Evolutionary conservation across 2,797 vertebrate species (phyloP).

Genomic region (Glossophaga mutica): DNA sequence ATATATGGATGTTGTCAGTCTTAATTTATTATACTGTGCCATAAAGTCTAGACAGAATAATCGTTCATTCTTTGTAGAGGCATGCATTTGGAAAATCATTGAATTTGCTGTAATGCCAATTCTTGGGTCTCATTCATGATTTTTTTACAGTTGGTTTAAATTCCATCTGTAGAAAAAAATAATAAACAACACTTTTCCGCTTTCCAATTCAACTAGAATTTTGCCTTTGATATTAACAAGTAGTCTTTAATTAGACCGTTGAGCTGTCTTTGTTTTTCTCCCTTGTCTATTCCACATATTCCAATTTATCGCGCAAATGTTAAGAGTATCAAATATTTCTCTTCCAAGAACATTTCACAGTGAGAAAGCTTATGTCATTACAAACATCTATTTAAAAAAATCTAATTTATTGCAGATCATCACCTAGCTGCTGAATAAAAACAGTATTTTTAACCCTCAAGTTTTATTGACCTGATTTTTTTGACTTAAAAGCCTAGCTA

Average conservation of each 20-base stretch:
- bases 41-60: conserved; percentile 61
- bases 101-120: conserved; percentile 46
- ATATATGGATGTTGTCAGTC: conserved; percentile 43
- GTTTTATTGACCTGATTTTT: conserved; percentile 32
- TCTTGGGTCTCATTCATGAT: conserved; percentile 45
- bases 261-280: not conserved
- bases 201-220: not conserved
- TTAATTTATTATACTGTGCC: conserved; percentile 66
- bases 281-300: not conserved
- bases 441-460: not conserved
- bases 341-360: not conserved
- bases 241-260: not conserved
- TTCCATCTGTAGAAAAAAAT: conserved; percentile 24
- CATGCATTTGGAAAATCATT: conserved; percentile 62
- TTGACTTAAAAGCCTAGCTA: conserved; percentile 8
- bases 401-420: not conserved
- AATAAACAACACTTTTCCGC: not conserved
- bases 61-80: conserved; percentile 57
- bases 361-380: not conserved
- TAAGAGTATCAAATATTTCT: conserved; percentile 39
- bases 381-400: not conserved
- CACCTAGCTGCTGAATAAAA: not conserved
- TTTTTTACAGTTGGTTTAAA: conserved; percentile 62
- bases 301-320: not conserved
- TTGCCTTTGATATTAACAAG: not conserved